These are phyloP conservation scores for Mechanitis mazaeus DNA, from an alignment of 2,888 invertebrate genomes.

Conservation along the genomic window DNA sequence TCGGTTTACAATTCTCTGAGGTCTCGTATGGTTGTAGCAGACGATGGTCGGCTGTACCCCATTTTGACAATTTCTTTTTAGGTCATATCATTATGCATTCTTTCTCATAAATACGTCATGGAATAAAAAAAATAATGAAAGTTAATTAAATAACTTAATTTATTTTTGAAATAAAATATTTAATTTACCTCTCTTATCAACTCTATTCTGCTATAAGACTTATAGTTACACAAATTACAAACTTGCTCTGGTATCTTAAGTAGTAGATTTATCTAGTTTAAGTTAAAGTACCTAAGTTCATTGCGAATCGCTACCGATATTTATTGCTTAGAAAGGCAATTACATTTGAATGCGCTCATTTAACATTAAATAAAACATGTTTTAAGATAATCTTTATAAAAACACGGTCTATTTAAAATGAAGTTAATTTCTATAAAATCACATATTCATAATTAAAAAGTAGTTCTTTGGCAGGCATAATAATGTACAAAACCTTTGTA, in stretches of 20 bases:
- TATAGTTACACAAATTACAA: not conserved
- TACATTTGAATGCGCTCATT: constrained; percentile 4
- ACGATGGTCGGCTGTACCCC: no score
- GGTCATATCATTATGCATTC: constrained; percentile 14
- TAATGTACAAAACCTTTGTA: not conserved
- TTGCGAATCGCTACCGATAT: constrained; percentile 15
- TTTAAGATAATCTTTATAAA: not conserved
- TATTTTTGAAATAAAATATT: not conserved
- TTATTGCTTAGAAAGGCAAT: constrained; percentile 11
- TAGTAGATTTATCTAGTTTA: constrained; percentile 1
- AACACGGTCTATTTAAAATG: not conserved
- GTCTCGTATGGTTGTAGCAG: no score
- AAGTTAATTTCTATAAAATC: not conserved
- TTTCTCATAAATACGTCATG: not conserved
- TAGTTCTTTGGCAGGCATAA: no score
- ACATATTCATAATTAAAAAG: no score
- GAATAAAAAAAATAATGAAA: no score
- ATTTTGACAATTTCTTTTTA: no score
- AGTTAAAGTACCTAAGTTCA: constrained; percentile 11
- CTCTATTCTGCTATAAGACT: not conserved
- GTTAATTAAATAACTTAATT: no score
- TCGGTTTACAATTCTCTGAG: no score
- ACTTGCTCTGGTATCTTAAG: constrained; percentile 1
- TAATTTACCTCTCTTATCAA: no score
- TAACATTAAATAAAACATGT: not conserved